Conservation (phyloP, 2,797 vertebrate species). For the Cryptoprocta ferox region DNA sequence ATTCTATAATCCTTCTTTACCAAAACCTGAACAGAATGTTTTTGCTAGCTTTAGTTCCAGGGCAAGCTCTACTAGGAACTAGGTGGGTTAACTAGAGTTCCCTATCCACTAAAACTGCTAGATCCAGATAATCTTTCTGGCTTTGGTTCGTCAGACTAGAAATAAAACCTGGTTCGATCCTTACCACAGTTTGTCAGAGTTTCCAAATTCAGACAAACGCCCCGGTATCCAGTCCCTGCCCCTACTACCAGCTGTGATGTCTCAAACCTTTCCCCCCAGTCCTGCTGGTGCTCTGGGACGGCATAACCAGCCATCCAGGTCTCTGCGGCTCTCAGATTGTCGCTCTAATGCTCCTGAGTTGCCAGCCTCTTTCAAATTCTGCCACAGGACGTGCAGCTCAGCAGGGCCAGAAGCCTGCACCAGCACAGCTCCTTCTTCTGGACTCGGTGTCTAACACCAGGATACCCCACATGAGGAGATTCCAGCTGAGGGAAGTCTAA, state of each 20-base stretch:
- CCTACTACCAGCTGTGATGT: background rate
- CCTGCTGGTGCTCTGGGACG: background rate
- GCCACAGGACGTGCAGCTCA: too few relatives aligned
- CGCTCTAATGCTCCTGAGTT: background rate
- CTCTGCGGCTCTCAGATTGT: background rate
- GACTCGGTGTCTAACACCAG: background rate
- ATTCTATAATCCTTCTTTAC: background rate
- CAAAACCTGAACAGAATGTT: background rate
- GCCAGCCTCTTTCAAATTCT: background rate
- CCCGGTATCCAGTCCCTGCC: background rate
- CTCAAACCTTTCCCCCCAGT: background rate
- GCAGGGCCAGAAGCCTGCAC: background rate
- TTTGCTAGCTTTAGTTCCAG: slow-evolving; percentile 14
- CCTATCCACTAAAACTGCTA: background rate
- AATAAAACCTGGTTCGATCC: slow-evolving; percentile 6
- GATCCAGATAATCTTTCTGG: background rate
- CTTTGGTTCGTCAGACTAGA: background rate
- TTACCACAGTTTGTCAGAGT: background rate
- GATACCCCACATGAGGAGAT: background rate
- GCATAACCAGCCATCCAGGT: background rate
- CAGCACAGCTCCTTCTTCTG: background rate
- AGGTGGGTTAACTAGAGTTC: background rate
- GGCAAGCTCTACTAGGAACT: background rate
- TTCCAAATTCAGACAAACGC: background rate
- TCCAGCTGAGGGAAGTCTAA: background rate